These are phyloP conservation scores for Capreolus pygargus DNA, from an alignment of 2,113 vertebrate genomes.

Conservation along the genomic window DNA sequence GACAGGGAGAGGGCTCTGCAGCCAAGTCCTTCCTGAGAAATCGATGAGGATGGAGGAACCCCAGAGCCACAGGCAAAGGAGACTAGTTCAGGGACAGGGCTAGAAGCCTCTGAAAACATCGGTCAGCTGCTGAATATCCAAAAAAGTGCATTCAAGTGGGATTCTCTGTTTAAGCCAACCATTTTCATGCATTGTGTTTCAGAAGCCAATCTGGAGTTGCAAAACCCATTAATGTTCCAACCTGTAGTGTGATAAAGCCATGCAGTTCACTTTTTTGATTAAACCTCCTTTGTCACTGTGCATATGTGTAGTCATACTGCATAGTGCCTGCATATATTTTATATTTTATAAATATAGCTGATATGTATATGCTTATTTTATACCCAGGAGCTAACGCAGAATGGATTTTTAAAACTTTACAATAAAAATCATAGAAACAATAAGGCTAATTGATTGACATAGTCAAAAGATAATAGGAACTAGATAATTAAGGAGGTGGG, in stretches of 20 bases:
- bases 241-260: neutral
- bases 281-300: no score
- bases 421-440: neutral
- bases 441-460: neutral
- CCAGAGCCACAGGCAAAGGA: neutral
- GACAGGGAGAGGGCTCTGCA: no score
- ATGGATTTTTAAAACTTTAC: neutral
- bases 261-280: neutral
- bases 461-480: neutral
- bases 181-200: slow-evolving; percentile 10
- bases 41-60: neutral
- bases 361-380: neutral
- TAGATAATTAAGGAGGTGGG: neutral
- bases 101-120: slow-evolving; percentile 22
- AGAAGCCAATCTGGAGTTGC: neutral
- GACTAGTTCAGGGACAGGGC: neutral
- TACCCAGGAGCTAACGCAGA: neutral
- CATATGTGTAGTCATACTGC: rapidly evolving
- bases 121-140: neutral
- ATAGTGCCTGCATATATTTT: neutral
- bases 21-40: neutral
- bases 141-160: neutral
- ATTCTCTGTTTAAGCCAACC: neutral
- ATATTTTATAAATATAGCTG: neutral
- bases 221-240: neutral